Base-by-base conservation (phyloP, 2,113 vertebrate genomes). In the Muntiacus reevesi region DNA sequence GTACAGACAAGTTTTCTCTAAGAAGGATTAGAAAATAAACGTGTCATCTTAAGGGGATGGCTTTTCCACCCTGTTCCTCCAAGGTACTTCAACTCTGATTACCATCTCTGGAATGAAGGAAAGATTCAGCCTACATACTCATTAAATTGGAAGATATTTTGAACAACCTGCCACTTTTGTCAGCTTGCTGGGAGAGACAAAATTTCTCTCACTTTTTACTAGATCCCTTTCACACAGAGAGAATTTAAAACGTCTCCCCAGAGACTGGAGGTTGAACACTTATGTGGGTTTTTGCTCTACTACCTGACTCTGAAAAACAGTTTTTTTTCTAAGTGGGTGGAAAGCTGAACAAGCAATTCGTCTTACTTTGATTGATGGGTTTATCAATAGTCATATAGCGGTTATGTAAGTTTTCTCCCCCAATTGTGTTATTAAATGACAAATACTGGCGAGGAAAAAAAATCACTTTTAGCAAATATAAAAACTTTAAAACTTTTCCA, bases 341-440 rank as follows among this genome's bases (percentile, higher is more conserved):
- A 98, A 97, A 98, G 13, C 21, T 60, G 57, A 23, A 76, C 62
- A 7, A 8, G 96, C 6, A 79, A 45, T 98, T 96, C 7, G 13
- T 95, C 82, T 96, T 93, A 94, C 60, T 78, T 83, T 91, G 54
- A 96, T 25, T 86, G 47, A 97, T 96, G 54, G 50, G 86, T 97
- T 98, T 97, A 78, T 98, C 40, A 79, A 78, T 45, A 97, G 57
- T 96, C 59, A 87, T 27, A 64, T 1, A 96, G 16, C 23, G 50
- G 55, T 97, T 97, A 85, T 25, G 33, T 97, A 95, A 97, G 90
- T 43, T 88, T 17, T 5, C 71, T 74, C 5, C 59, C 50, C 40
- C 93, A 83, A 54, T 82, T 97, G 93, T 90, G 89, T 97, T 98
- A 93, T 95, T 92, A 97, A 88, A 93, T 98, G 67, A 64, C 79